Evolutionary conservation across 2,888 invertebrate species (phyloP).

Genomic region (Stegophylla sp.): DNA sequence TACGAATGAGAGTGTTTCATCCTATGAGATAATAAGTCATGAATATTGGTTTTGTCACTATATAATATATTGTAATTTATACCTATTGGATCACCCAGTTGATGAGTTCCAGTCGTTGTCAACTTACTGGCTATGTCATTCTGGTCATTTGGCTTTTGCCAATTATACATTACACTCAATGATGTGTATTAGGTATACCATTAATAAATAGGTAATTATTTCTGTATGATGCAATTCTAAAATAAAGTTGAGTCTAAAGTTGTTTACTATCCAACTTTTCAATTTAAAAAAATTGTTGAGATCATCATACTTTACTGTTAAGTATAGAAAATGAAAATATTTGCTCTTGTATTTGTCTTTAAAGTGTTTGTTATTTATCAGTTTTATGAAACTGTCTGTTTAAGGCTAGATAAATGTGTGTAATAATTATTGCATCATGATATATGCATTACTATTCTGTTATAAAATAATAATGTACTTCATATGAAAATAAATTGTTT

Average conservation of each 20-base stretch:
- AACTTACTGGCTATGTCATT: neutral
- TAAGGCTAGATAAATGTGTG: no score
- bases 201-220: slow-evolving; percentile 40
- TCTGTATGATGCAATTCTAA: neutral
- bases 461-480: no score
- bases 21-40: neutral
- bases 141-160: neutral
- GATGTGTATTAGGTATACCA: neutral
- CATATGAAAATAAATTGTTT: no score
- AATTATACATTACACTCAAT: neutral
- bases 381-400: no score
- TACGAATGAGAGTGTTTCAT: neutral
- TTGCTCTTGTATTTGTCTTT: no score
- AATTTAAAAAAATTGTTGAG: no score
- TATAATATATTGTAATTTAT: neutral
- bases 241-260: neutral
- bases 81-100: neutral
- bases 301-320: no score
- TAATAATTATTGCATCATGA: no score
- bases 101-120: neutral
- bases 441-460: no score
- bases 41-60: neutral
- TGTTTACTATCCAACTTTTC: no score
- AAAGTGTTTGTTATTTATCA: no score
- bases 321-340: no score